Evolutionary conservation across 2,113 vertebrate genomes (phyloP), one percentile per base, ranked within the genome.

Genomic region (Tragelaphus scriptus): DNA sequence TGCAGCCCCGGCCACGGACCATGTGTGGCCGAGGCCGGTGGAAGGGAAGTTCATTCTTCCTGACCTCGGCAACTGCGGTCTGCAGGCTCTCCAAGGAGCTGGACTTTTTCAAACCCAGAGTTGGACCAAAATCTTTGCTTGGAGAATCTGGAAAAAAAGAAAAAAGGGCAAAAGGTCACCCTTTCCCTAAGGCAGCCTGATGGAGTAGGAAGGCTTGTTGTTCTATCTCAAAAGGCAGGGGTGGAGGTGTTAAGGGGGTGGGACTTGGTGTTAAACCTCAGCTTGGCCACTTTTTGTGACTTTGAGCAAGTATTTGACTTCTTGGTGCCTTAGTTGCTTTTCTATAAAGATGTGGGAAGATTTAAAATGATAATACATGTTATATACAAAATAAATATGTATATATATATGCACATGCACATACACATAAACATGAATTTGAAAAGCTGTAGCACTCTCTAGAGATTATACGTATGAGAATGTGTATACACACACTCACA

Each of bases 51-150:
- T 99, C 99, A 0, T 99, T 99, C 97, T 99, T 99, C 80, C 99
- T 99, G 94, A 99, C 99, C 98, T 99, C 99, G 0, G 99, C 99
- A 95, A 99, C 99, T 4, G 99, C 99, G 0, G 99, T 99, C 99
- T 99, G 99, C 47, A 99, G 99, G 97, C 99, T 99, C 99, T 99
- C 99, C 96, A 99, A 97, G 2, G 99, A 99, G 63, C 99, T 99
- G 97, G 99, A 99, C 98, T 99, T 99, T 97, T 99, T 99, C 97
- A 99, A 90, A n/a, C 99, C 99, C 77, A 99, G 98, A 32, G 99
- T 99, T 44, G 99, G 99, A 36, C 99, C 99, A 1, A 99, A 99
- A 97, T 99, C 99, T 56, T 98, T 99, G 93, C 98, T 98, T 59
- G 98, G 98, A 92, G 98, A 95, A 61, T 96, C 98, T 99, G 99